Conservation (phyloP, 2,888 invertebrate species). For the Drosophila paramelanica region DNA sequence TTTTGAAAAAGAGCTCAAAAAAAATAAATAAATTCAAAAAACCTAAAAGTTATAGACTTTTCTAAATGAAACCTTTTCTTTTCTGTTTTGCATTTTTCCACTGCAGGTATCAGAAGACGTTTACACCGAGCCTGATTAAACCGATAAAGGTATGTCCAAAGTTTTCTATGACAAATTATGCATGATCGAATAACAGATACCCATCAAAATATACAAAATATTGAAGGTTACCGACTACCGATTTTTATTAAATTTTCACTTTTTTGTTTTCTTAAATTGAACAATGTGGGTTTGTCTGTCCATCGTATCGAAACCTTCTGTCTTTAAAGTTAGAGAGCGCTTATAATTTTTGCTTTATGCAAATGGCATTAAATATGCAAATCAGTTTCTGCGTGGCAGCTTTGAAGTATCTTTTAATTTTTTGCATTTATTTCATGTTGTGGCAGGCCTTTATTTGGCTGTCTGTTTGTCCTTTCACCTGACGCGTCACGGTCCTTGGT, state of each 20-base stretch:
- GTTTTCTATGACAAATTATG: neutral
- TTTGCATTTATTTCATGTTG: constrained; percentile 18
- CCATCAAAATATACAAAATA: neutral
- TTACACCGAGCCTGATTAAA: constrained; percentile 62
- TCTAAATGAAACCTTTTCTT: constrained; percentile 67
- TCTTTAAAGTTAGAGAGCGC: neutral
- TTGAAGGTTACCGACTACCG: too few relatives aligned
- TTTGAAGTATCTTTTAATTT: constrained; percentile 68
- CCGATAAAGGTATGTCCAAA: constrained; percentile 67
- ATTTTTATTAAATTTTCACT: neutral
- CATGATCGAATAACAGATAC: constrained; percentile 15
- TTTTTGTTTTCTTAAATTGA: neutral
- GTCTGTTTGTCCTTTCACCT: constrained; percentile 32
- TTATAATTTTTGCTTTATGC: constrained; percentile 53
- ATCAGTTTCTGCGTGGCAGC: constrained; percentile 48
- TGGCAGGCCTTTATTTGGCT: constrained; percentile 19
- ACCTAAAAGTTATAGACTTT: constrained; percentile 62
- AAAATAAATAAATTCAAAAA: constrained; percentile 13
- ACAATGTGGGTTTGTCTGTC: neutral
- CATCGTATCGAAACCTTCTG: constrained; percentile 2
- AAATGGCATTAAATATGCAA: constrained; percentile 76
- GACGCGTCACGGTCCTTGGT: constrained; percentile 18
- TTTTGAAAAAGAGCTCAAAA: constrained; percentile 9
- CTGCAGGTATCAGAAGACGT: constrained; percentile 22
- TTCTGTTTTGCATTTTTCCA: constrained; percentile 37